Percentiles rank a stretch among this genome's conserved stretches.
phyloP scores from a whole-genome alignment of 2,888 invertebrate genomes.

The Calephelis perditalis region DNA sequence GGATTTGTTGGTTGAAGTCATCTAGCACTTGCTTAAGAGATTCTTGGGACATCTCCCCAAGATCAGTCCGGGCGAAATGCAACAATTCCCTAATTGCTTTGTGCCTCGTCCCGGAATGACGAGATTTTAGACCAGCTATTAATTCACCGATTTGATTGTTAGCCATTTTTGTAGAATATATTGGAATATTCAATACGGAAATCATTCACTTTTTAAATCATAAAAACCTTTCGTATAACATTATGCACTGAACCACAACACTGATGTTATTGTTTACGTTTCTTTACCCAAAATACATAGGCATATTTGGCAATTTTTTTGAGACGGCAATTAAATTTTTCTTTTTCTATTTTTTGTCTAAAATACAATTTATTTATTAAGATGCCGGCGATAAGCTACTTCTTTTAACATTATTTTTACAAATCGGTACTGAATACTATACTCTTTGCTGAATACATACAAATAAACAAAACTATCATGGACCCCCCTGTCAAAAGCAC shows the following conservation, averaged over 20 bases:
- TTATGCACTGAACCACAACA: neutral
- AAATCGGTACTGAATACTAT: too few relatives aligned
- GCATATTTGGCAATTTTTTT: neutral
- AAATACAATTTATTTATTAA: neutral
- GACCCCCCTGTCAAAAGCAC: too few relatives aligned
- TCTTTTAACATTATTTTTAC: too few relatives aligned
- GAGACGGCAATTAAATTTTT: neutral
- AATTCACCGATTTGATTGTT: slow-evolving; percentile 79
- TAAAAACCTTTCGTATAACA: too few relatives aligned
- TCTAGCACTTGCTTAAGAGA: slow-evolving; percentile 92
- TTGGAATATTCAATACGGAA: too few relatives aligned
- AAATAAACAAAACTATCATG: too few relatives aligned
- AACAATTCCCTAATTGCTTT: slow-evolving; percentile 93
- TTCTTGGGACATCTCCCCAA: slow-evolving; percentile 92
- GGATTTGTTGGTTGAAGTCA: slow-evolving; percentile 96
- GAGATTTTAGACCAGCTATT: slow-evolving; percentile 91
- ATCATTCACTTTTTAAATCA: neutral
- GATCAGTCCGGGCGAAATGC: slow-evolving; percentile 92
- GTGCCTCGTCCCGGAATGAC: slow-evolving; percentile 88
- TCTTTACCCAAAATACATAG: slow-evolving; percentile 13
- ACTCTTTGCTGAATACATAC: too few relatives aligned
- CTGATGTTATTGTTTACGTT: slow-evolving; percentile 23
- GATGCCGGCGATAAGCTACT: neutral
- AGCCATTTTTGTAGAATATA: slow-evolving; percentile 21
- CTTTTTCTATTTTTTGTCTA: neutral